A percentile compares a stretch with the other conserved stretches of the same genome.
phyloP scores from a whole-genome alignment of 2,888 invertebrate genomes.

The Lasius fuliginosus region DNA sequence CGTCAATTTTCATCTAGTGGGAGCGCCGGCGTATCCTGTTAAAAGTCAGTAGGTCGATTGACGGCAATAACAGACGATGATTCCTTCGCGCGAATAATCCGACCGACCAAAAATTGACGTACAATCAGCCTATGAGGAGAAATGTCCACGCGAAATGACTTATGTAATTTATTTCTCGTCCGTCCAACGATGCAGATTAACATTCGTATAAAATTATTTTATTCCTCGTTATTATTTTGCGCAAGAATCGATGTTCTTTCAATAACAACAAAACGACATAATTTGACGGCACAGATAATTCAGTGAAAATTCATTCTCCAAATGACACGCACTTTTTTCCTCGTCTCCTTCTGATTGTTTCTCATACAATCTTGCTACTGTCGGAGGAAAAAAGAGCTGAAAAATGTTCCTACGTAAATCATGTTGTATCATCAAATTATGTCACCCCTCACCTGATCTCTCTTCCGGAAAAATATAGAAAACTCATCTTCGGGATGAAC shows the following conservation, averaged over 20 bases:
- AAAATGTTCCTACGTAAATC: slow-evolving; percentile 21
- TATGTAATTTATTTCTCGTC: neutral
- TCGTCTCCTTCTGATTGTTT: neutral
- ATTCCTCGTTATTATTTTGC: neutral
- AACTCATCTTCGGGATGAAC: slow-evolving; percentile 47
- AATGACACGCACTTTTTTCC: slow-evolving; percentile 25
- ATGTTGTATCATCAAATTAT: slow-evolving; percentile 45
- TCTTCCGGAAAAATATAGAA: slow-evolving; percentile 34
- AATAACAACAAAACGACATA: neutral
- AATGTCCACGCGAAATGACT: neutral
- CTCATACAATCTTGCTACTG: neutral
- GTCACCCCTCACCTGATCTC: neutral
- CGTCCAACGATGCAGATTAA: neutral
- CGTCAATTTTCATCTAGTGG: slow-evolving; percentile 63
- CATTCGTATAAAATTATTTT: neutral
- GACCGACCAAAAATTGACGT: slow-evolving; percentile 40
- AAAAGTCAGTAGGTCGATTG: slow-evolving; percentile 57
- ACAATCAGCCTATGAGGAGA: neutral
- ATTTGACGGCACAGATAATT: slow-evolving; percentile 8
- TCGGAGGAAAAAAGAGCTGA: neutral
- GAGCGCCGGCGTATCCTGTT: slow-evolving; percentile 50
- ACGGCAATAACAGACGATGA: slow-evolving; percentile 55
- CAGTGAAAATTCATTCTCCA: slow-evolving; percentile 1
- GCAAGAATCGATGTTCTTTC: neutral
- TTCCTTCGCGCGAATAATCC: slow-evolving; percentile 38